Evolutionary conservation across 2,888 invertebrate species (phyloP), one percentile per base, ranked within the genome.

Genomic region (Gymnoscelis rufifasciata): DNA sequence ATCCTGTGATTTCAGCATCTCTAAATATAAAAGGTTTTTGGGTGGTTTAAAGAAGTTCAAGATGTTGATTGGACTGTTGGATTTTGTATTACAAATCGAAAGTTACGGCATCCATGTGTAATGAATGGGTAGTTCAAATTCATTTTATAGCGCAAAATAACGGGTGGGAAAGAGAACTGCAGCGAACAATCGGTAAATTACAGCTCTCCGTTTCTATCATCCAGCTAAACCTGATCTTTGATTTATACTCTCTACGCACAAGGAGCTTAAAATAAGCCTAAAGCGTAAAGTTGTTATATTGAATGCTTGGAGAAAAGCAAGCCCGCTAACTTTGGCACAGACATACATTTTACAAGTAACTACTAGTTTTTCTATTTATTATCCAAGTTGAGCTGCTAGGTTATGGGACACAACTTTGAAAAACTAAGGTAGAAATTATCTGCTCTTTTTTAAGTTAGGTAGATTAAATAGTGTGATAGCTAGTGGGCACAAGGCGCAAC

Each of bases 81-180:
- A n/a, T n/a, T n/a, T n/a, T n/a, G 52, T 48, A 26, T 56, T 52
- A 54, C 53, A 52, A 59, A 60, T 64, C 52, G 62, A 74, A 70
- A 70, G 68, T 63, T 51, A 57, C n/a, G 48, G 59, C 60, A 61
- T 58, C 56, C 57, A 59, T 62, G 57, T 44, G 40, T 48, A 46
- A 42, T 61, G 55, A 62, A 68, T 64, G 51, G 64, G 47, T 65
- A 66, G 70, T 69, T 65, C 60, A 65, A 71, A 67, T 65, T 62
- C 54, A 57, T 62, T 62, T 61, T 64, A 65, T 64, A 57, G 51
- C 51, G 48, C 56, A 66, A 60, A 64, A 68, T 55, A 61, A 47
- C 63, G 53, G 57, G 52, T 78, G 78, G 68, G 81, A 82, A 80
- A 68, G 64, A 68, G 74, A 78, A 74, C 66, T 59, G 59, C 53